Evolutionary conservation across 1,140 invertebrate genomes (phyloP).

Genomic region (Nylanderia fulva): DNA sequence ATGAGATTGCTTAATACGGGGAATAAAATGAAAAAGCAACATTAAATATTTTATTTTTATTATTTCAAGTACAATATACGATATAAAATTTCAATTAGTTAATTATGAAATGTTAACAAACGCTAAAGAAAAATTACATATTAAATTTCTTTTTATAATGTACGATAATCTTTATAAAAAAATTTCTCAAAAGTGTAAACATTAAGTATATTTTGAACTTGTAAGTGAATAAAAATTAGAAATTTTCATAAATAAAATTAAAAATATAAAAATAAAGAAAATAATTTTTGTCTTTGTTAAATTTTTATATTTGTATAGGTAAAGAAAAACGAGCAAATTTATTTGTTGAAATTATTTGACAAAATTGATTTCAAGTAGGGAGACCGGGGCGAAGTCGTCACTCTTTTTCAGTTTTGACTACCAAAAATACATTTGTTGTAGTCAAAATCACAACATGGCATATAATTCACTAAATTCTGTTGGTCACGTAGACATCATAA

Average conservation of each 20-base stretch:
- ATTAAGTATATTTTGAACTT: not conserved
- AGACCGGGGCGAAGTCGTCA: too few relatives aligned
- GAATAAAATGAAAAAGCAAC: not conserved
- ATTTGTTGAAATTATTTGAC: not conserved
- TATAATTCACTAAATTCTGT: too few relatives aligned
- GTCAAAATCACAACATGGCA: too few relatives aligned
- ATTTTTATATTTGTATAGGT: too few relatives aligned
- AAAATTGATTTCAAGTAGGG: not conserved
- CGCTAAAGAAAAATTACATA: not conserved
- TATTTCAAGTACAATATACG: not conserved
- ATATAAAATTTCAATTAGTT: not conserved
- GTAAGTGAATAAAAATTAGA: not conserved
- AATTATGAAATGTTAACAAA: too few relatives aligned
- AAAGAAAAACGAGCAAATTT: not conserved
- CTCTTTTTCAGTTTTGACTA: too few relatives aligned
- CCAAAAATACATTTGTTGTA: too few relatives aligned
- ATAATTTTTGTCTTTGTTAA: not conserved
- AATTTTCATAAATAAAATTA: not conserved
- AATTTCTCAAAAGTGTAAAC: not conserved
- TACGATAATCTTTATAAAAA: too few relatives aligned
- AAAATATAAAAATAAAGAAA: not conserved
- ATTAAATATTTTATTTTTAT: not conserved
- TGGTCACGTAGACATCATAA: too few relatives aligned
- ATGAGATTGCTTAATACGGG: conserved; percentile 61
- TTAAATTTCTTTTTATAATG: too few relatives aligned